These are phyloP conservation scores for Nemoura dubitans DNA, from an alignment of 2,888 invertebrate species.

Conservation along the genomic window DNA sequence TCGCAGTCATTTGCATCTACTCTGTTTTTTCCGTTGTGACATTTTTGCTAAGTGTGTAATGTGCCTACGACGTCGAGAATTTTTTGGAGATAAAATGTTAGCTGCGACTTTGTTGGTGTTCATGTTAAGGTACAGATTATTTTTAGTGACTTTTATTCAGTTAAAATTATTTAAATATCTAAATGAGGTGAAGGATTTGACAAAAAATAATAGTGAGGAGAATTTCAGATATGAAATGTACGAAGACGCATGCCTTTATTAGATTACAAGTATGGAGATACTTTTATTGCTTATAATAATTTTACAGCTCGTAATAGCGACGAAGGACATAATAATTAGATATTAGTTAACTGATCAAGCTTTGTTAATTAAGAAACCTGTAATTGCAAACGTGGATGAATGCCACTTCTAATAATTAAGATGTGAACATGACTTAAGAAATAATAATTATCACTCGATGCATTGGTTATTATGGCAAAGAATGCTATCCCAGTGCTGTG, in stretches of 20 bases:
- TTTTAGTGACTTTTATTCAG: neutral
- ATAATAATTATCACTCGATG: neutral
- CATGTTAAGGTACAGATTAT: neutral
- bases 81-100: neutral
- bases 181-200: too few species aligned
- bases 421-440: neutral
- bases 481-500: neutral
- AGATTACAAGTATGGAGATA: too few species aligned
- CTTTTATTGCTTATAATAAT: too few species aligned
- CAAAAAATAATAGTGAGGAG: too few species aligned
- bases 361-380: neutral
- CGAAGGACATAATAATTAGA: neutral
- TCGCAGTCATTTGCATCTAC: neutral
- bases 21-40: neutral
- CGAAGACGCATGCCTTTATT: too few species aligned
- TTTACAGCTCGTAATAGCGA: neutral
- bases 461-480: neutral
- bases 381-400: slow-evolving; percentile 1
- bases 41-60: neutral
- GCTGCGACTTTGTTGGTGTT: too few species aligned
- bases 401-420: neutral
- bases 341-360: neutral
- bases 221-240: too few species aligned
- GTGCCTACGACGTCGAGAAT: neutral
- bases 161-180: neutral